Evolutionary conservation across 2,113 vertebrate genomes (phyloP).

Genomic region (Caretta caretta): DNA sequence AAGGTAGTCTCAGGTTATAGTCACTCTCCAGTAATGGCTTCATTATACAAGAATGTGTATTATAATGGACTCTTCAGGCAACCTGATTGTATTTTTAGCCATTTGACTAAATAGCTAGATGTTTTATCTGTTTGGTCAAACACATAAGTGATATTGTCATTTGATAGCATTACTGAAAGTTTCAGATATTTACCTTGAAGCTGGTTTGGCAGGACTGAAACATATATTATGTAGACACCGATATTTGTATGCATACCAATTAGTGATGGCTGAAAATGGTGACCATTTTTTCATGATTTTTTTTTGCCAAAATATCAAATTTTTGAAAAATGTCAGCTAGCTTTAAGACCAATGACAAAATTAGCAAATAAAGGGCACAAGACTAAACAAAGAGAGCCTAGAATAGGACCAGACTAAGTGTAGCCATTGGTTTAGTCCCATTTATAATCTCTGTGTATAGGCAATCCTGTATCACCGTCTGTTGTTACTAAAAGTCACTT

Average conservation of each 20-base stretch:
- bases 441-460: constrained; percentile 10
- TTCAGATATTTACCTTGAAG: neutral
- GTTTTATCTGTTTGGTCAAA: neutral
- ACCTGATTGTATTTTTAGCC: neutral
- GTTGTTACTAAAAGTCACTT: neutral
- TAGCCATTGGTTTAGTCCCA: neutral
- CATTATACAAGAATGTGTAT: neutral
- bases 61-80: neutral
- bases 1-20: neutral
- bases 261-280: neutral
- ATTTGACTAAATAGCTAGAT: neutral
- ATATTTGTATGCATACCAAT: neutral
- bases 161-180: neutral
- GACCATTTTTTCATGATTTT: neutral
- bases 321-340: neutral
- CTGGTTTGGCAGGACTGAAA: neutral
- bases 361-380: neutral
- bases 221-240: neutral
- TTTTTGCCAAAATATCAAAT: neutral
- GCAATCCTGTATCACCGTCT: neutral
- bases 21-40: neutral
- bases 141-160: neutral
- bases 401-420: neutral
- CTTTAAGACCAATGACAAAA: neutral
- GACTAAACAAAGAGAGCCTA: neutral